Base-by-base conservation (phyloP, 2,888 invertebrate species). In the Trichacis sp. region DNA sequence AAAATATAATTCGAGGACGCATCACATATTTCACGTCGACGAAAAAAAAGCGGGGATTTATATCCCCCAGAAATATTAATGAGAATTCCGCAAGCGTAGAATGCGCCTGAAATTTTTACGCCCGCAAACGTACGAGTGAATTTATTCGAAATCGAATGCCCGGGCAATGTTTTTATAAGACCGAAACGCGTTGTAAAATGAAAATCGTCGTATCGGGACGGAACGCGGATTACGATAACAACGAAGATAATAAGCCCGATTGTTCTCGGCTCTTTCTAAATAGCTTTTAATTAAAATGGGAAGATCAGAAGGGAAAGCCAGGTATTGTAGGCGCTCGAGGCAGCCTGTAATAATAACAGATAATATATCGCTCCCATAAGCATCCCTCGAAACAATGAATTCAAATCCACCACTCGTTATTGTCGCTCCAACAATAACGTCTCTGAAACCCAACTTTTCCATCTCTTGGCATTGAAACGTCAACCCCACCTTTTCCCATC, bases 271-370 rank as follows among this genome's bases (percentile, higher is more conserved):
- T 40, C 65, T 59, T 68, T 68, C 48, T 60, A 57, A 66, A 77
- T 71, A 63, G 76, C 74, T 76, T 81, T 81, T 82, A 82, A 82
- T 82, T 82, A 82, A 82, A 82, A 81, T 80, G 79, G 79, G 81
- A 78, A 82, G 81, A 82, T 82, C 77, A 80, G 75, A 61, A 54
- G 58, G 68, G 66, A 77, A 79, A 81, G 77, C 80, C 75, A 57
- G 69, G 77, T 73, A 80, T 80, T 81, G 79, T 75, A 63, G 67
- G 63, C 64, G 62, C 67, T 66, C 71, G 73, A 76, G 77, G 73
- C 72, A 72, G 57, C 74, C 80, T 79, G 78, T 74, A 80, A 81
- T 81, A 81, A 81, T 81, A 81, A 79, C 78, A 76, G 81, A 81
- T 81, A 80, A 81, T 81, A 81, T 77, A 81, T 81, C 74, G 60